A percentile compares a stretch with the other conserved stretches of the same genome.
Evolutionary conservation across 2,113 vertebrate genomes (phyloP).

Genomic region (Oriolus oriolus): DNA sequence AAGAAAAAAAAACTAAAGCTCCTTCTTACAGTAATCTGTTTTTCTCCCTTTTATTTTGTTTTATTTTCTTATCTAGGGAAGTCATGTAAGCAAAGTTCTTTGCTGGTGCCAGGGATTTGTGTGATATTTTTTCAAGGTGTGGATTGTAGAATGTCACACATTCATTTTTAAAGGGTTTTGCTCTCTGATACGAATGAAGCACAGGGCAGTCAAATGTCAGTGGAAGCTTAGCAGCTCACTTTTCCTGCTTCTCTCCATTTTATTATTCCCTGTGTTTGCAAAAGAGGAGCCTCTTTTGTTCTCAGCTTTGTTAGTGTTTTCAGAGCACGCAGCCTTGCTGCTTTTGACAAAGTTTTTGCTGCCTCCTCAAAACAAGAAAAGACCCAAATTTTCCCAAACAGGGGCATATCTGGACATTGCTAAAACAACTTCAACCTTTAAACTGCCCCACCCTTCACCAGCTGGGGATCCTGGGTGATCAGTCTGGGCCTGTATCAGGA

Average conservation of each 20-base stretch:
- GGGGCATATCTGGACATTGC: neutral
- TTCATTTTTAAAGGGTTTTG: conserved; percentile 75
- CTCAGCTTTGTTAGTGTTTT: neutral
- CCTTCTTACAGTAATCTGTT: conserved; percentile 34
- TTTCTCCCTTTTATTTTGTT: conserved; percentile 50
- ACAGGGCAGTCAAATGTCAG: conserved; percentile 68
- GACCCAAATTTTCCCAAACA: neutral
- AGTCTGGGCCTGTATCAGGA: neutral
- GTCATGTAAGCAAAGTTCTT: conserved; percentile 23
- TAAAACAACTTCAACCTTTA: neutral
- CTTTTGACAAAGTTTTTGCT: neutral
- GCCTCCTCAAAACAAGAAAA: neutral
- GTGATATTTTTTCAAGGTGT: conserved; percentile 65
- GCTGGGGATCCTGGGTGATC: neutral
- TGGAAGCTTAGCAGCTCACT: conserved; percentile 45
- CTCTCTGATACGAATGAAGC: conserved; percentile 65
- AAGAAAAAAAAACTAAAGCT: neutral
- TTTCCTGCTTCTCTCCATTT: conserved; percentile 2
- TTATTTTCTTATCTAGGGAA: conserved; percentile 55
- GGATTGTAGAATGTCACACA: conserved; percentile 72
- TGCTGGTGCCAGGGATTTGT: conserved; percentile 30
- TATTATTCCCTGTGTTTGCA: conserved; percentile 10
- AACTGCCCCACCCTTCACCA: neutral
- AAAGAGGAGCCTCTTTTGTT: neutral
- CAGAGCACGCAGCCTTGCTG: neutral